Conservation (phyloP, 2,888 invertebrate species). For the Aspidiotus rigidus region DNA sequence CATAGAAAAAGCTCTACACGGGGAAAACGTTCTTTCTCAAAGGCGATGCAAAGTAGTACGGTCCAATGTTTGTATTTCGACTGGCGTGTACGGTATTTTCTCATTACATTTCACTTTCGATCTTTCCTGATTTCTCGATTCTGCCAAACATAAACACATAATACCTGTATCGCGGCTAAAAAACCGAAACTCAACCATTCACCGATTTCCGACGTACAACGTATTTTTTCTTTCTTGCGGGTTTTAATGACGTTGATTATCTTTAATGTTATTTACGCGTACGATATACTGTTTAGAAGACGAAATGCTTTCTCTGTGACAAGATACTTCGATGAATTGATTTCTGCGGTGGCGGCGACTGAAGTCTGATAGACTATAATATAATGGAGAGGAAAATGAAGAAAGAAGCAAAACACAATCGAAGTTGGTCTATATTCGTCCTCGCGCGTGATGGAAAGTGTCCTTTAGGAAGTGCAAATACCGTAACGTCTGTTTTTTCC, state of each 20-base stretch:
- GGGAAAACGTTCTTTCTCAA: too few relatives aligned
- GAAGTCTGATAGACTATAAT: neutral
- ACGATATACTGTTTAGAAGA: neutral
- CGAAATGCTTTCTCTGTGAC: slow-evolving; percentile 10
- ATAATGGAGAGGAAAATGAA: neutral
- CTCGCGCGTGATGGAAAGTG: slow-evolving; percentile 33
- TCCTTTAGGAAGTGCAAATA: slow-evolving; percentile 31
- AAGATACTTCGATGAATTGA: slow-evolving; percentile 8
- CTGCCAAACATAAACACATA: too few relatives aligned
- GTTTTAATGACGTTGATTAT: too few relatives aligned
- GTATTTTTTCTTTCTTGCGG: neutral
- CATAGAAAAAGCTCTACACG: too few relatives aligned
- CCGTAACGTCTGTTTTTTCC: slow-evolving; percentile 16
- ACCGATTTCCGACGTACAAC: neutral
- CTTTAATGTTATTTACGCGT: neutral
- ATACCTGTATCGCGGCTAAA: neutral
- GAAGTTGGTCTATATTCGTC: slow-evolving; percentile 14
- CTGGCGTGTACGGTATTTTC: too few relatives aligned
- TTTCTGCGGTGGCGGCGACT: slow-evolving; percentile 7
- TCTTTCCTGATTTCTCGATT: too few relatives aligned
- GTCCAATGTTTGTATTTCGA: too few relatives aligned
- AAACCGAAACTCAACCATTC: slow-evolving; percentile 3
- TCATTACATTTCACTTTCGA: too few relatives aligned
- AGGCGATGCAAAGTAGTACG: too few relatives aligned
- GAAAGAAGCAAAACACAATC: neutral